Base-by-base conservation (phyloP, 2,888 invertebrate species). In the Heliconius aoede region DNA sequence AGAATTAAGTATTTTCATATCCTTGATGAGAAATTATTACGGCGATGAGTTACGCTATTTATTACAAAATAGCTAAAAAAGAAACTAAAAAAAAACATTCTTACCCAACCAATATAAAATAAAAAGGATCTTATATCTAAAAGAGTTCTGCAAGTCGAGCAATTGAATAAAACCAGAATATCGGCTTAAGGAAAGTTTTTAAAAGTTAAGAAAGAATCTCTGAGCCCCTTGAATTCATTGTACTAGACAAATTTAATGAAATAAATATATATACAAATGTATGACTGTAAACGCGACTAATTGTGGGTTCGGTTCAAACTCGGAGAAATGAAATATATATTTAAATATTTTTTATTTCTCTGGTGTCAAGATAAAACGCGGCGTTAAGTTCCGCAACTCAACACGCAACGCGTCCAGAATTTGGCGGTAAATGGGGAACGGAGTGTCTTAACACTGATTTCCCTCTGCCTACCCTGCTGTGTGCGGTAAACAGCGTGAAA, bases 81-180 rank as follows among this genome's bases (percentile, higher is more conserved):
- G 7, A 51, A 51, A 3, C 7, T 51, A 51, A n/a, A 51, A 51
- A 3, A 51, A 24, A n/a, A n/a, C n/a, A n/a, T 30, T 30, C 9
- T 21, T 32, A 64, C 30, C 9, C 2, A 64, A 64, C 18, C 32
- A 64, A 64, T 64, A 5, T 64, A 36, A 32, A 24, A 64, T 36
- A 21, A n/a, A 64, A 64, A 24, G 15, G 3, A 61, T 61, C 26
- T 28, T 28, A 36, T n/a, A 32, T 21, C 55, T 55, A 55, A 55
- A 55, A 55, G 55, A 64, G 36, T 36, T 58, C 24, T 58, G 11
- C 15, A 7, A 64, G 21, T 36, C 28, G 24, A 61, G 61, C 28
- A 28, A 61, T 36, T 64, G 13, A n/a, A 28, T 28, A 69, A 64
- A 69, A 69, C 30, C 68, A 68, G 67, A 68, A 28, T 46, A 46